phyloP scores from a whole-genome alignment of 2,888 invertebrate species.

The Eilema griseolum region DNA sequence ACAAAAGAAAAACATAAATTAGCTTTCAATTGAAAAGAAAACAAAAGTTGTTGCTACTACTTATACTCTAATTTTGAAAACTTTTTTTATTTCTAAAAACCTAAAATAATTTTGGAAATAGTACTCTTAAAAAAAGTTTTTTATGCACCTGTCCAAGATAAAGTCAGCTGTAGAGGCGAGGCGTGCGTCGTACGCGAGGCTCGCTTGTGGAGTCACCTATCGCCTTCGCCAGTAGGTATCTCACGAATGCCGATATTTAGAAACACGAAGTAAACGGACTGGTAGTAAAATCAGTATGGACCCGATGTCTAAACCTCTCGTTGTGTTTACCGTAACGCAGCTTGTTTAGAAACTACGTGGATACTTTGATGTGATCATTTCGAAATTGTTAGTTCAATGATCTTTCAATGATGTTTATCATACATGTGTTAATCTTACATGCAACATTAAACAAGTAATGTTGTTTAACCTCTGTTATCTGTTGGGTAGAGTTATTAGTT shows the following conservation, averaged over 20 bases:
- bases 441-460: neutral
- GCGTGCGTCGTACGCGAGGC: constrained; percentile 77
- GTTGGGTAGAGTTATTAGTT: neutral
- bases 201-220: constrained; percentile 73
- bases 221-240: constrained; percentile 66
- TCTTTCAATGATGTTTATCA: constrained; percentile 52
- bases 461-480: neutral
- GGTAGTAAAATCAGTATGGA: constrained; percentile 65
- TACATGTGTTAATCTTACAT: constrained; percentile 45
- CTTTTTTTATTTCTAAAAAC: neutral
- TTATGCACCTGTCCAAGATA: constrained; percentile 62
- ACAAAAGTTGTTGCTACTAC: constrained; percentile 9
- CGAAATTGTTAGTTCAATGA: constrained; percentile 53
- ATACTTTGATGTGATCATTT: constrained; percentile 45
- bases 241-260: constrained; percentile 75
- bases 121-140: constrained; percentile 29
- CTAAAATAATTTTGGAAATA: neutral
- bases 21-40: constrained; percentile 36
- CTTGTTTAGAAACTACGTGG: constrained; percentile 52
- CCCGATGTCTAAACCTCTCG: constrained; percentile 73
- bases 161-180: constrained; percentile 54
- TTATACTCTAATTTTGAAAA: neutral
- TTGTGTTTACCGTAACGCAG: constrained; percentile 52
- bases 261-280: constrained; percentile 71
- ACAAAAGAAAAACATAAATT: constrained; percentile 72